phyloP scores from a whole-genome alignment of 2,888 invertebrate species.

The Entomobrya proxima region DNA sequence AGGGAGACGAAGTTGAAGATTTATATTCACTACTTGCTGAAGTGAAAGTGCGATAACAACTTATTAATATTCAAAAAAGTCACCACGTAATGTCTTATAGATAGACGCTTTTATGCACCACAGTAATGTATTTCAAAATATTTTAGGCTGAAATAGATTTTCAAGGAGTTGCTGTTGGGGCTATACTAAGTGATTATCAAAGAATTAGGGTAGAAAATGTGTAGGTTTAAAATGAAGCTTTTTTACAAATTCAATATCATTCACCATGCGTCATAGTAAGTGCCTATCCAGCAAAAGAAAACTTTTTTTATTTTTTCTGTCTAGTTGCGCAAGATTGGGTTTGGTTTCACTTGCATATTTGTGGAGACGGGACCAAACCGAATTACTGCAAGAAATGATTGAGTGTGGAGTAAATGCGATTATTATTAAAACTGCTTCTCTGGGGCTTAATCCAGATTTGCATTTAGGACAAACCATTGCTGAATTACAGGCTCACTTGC shows the following conservation, averaged over 20 bases:
- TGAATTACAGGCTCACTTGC: slow-evolving; percentile 91
- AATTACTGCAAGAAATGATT: slow-evolving; percentile 97
- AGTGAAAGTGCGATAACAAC: slow-evolving; percentile 81
- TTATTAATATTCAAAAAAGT: background rate
- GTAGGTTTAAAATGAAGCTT: slow-evolving; percentile 81
- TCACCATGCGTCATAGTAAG: background rate
- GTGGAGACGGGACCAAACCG: slow-evolving; percentile 96
- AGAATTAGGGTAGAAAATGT: slow-evolving; percentile 98
- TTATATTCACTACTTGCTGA: slow-evolving; percentile 88
- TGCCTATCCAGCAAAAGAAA: background rate
- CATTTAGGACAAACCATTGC: slow-evolving; percentile 92
- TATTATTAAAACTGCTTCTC: slow-evolving; percentile 97
- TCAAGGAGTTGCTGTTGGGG: slow-evolving; percentile 97
- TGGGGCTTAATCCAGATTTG: slow-evolving; percentile 90
- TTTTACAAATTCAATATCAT: background rate
- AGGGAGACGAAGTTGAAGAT: slow-evolving; percentile 98
- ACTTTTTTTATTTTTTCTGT: background rate
- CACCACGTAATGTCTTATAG: background rate
- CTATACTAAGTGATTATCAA: slow-evolving; percentile 99
- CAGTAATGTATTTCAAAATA: background rate
- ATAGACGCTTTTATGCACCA: background rate
- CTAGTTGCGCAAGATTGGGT: slow-evolving; percentile 91
- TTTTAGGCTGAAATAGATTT: slow-evolving; percentile 84
- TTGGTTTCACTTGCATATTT: slow-evolving; percentile 93
- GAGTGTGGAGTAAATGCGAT: slow-evolving; percentile 93